phyloP scores from a whole-genome alignment of 2,888 invertebrate genomes.

The Clivina fossor region DNA sequence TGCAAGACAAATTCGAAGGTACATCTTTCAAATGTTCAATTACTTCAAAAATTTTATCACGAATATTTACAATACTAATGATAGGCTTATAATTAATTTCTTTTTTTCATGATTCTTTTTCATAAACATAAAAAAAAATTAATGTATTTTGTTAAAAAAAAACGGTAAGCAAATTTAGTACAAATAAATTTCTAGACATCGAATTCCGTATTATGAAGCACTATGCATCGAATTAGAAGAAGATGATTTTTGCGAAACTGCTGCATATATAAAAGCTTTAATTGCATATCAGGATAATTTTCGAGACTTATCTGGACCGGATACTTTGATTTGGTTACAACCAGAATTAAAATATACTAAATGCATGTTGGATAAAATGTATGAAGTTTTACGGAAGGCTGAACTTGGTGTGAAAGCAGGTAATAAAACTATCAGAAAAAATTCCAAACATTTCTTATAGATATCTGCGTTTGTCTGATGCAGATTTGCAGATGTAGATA shows the following conservation, averaged over 20 bases:
- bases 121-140: no score
- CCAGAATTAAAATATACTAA: conserved; percentile 46
- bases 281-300: conserved; percentile 59
- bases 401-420: no score
- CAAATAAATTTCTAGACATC: no score
- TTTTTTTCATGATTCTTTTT: background rate
- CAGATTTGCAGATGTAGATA: no score
- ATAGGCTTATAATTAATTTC: background rate
- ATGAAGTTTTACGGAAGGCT: conserved; percentile 41
- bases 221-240: conserved; percentile 59
- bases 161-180: background rate
- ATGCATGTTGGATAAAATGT: conserved; percentile 46
- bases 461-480: no score
- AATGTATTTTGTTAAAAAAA: background rate
- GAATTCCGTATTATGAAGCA: conserved; percentile 58
- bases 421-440: no score
- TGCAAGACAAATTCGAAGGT: conserved; percentile 13
- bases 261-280: conserved; percentile 57
- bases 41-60: background rate
- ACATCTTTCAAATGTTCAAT: background rate
- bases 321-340: conserved; percentile 53
- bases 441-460: no score
- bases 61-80: background rate
- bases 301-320: conserved; percentile 56
- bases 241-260: conserved; percentile 55